These are phyloP conservation scores for Magallana gigas DNA, from an alignment of 1,140 invertebrate genomes.

Conservation along the genomic window DNA sequence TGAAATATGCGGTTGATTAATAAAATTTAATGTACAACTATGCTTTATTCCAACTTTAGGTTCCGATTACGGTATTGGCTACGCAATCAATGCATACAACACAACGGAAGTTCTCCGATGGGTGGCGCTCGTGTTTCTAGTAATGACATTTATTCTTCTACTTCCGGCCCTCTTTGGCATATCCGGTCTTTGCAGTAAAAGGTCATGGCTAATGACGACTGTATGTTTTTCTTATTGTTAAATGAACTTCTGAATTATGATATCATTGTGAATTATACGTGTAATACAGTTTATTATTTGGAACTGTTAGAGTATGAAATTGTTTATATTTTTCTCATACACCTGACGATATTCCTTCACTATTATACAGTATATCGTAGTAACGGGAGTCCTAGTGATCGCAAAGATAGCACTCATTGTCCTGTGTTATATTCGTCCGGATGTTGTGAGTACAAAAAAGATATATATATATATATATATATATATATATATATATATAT, in stretches of 20 bases:
- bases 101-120: background rate
- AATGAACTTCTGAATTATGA: background rate
- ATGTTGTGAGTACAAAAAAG: background rate
- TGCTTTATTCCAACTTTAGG: background rate
- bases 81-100: background rate
- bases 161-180: slow-evolving; percentile 5
- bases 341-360: too few species aligned
- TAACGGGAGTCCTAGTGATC: background rate
- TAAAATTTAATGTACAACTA: too few species aligned
- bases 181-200: background rate
- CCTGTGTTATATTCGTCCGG: background rate
- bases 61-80: background rate
- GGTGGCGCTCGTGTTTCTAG: background rate
- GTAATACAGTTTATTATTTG: background rate
- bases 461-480: too few species aligned
- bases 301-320: background rate
- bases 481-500: too few species aligned
- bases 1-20: too few species aligned
- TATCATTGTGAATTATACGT: background rate
- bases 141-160: background rate
- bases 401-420: background rate
- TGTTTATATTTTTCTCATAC: background rate
- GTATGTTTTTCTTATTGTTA: background rate
- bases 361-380: background rate
- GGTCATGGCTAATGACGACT: background rate